Percentiles rank a stretch among this genome's conserved stretches.
Evolutionary conservation across 2,113 vertebrate genomes (phyloP).

Genomic region (Hemicordylus capensis): DNA sequence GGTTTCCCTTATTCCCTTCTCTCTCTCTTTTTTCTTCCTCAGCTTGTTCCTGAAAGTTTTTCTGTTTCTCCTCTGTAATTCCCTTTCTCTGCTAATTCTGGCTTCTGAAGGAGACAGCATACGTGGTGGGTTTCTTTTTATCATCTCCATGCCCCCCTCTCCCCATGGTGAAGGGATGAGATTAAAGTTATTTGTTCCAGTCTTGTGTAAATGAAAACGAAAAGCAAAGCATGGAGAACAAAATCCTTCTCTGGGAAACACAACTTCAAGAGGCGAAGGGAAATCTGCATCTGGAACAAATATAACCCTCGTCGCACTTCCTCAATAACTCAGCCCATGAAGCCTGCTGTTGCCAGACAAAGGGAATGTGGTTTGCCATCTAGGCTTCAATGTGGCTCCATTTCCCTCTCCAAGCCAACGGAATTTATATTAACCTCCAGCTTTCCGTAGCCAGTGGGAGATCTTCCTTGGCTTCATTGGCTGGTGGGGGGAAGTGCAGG

Average conservation of each 20-base stretch:
- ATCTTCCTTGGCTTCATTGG: not conserved
- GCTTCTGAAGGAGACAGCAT: not conserved
- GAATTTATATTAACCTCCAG: slow-evolving; percentile 73
- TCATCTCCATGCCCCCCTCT: not conserved
- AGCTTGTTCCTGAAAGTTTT: slow-evolving; percentile 48
- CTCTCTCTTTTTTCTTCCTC: slow-evolving; percentile 41
- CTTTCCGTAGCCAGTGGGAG: slow-evolving; percentile 42
- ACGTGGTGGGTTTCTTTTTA: not conserved
- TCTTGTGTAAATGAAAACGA: fast-evolving
- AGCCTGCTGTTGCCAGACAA: slow-evolving; percentile 61
- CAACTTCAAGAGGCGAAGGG: slow-evolving; percentile 68
- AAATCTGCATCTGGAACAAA: slow-evolving; percentile 75
- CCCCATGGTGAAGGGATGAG: slow-evolving; percentile 12
- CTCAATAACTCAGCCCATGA: slow-evolving; percentile 64
- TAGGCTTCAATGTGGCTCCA: slow-evolving; percentile 42
- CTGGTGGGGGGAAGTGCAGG: fast-evolving
- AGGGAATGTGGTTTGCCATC: slow-evolving; percentile 68
- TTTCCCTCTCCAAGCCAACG: slow-evolving; percentile 50
- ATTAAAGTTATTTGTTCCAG: slow-evolving; percentile 32
- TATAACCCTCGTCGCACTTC: slow-evolving; percentile 63
- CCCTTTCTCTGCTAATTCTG: not conserved
- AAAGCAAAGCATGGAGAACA: slow-evolving; percentile 39
- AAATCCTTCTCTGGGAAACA: slow-evolving; percentile 13
- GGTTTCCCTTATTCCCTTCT: not conserved
- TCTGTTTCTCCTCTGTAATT: slow-evolving; percentile 1